Evolutionary conservation across 2,888 invertebrate species (phyloP).

Genomic region (Sinelater perroti): DNA sequence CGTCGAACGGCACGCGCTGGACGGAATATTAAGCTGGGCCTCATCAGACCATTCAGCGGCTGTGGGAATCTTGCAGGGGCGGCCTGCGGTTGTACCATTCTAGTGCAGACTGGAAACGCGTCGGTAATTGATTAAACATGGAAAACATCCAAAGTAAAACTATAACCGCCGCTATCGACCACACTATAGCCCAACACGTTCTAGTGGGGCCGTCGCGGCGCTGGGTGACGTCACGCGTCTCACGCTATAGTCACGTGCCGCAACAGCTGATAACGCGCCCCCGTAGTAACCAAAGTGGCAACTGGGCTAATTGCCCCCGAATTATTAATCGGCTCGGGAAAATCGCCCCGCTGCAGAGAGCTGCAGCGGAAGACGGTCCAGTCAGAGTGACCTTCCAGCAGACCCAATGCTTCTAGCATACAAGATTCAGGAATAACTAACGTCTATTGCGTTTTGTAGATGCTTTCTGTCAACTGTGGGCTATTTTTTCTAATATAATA

Average conservation of each 20-base stretch:
- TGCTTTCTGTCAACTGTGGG: too few relatives aligned
- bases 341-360: background rate
- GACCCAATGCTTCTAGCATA: too few relatives aligned
- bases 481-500: too few relatives aligned
- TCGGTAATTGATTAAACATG: slow-evolving; percentile 39
- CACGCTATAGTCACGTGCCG: slow-evolving; percentile 46
- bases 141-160: slow-evolving; percentile 39
- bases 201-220: slow-evolving; percentile 45
- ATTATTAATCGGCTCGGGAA: slow-evolving; percentile 17
- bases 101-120: slow-evolving; percentile 13
- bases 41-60: too few relatives aligned
- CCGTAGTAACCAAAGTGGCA: slow-evolving; percentile 26
- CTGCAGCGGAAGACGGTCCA: background rate
- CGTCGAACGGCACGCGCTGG: slow-evolving; percentile 31
- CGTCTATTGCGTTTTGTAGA: too few relatives aligned
- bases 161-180: slow-evolving; percentile 43
- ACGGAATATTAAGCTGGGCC: too few relatives aligned
- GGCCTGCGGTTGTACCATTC: slow-evolving; percentile 9
- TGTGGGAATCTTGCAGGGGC: too few relatives aligned
- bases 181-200: slow-evolving; percentile 40
- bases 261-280: slow-evolving; percentile 45
- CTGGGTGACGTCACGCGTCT: slow-evolving; percentile 44
- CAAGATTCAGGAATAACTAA: too few relatives aligned
- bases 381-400: too few relatives aligned
- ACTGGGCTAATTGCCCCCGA: slow-evolving; percentile 27